Evolutionary conservation across 2,113 vertebrate species (phyloP).

Genomic region (Cariama cristata): DNA sequence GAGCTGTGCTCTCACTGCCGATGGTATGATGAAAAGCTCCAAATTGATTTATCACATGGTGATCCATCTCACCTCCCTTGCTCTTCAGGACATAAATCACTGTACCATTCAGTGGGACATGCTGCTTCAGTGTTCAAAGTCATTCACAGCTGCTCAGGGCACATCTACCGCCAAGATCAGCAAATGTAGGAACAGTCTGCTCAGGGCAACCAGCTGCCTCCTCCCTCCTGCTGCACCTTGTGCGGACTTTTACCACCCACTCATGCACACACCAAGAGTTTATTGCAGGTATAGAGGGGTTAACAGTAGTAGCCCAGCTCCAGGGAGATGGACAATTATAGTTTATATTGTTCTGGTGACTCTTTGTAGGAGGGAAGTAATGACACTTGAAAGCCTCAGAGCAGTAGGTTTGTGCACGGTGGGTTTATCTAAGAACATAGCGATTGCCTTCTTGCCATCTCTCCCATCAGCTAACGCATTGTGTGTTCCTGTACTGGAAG

Average conservation of each 20-base stretch:
- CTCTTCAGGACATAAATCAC: background rate
- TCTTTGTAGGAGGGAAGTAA: background rate
- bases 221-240: background rate
- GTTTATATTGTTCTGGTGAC: background rate
- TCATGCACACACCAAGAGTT: rapidly evolving
- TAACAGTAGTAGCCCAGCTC: background rate
- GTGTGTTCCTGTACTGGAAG: background rate
- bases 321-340: background rate
- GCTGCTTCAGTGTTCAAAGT: background rate
- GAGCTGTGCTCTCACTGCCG: rapidly evolving
- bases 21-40: background rate
- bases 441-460: rapidly evolving
- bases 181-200: background rate
- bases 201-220: background rate
- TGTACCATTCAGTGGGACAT: background rate
- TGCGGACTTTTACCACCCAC: background rate
- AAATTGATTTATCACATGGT: background rate
- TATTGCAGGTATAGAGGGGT: background rate
- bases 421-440: background rate
- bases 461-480: background rate
- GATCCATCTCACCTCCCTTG: background rate
- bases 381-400: background rate
- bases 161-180: background rate
- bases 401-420: background rate
- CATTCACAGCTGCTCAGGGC: background rate